These are phyloP conservation scores for Enhydra lutris DNA, from an alignment of 2,113 vertebrate species.

Conservation along the genomic window DNA sequence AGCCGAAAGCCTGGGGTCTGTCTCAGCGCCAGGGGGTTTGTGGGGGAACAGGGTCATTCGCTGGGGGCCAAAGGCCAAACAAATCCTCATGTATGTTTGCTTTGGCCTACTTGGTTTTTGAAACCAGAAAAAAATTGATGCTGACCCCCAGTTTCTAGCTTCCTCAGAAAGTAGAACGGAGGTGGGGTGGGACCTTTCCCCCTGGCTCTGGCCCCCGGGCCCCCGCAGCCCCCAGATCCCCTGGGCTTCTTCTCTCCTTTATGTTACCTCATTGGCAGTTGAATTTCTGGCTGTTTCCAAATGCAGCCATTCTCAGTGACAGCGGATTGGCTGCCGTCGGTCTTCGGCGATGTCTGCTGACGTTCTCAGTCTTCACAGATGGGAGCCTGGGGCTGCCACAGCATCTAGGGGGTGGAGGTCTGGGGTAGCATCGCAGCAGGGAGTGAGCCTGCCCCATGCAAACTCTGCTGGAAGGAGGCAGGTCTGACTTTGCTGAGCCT, in stretches of 20 bases:
- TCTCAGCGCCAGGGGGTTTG: fast-evolving
- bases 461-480: fast-evolving
- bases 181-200: not conserved
- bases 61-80: not conserved
- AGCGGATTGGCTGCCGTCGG: fast-evolving
- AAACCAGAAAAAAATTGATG: not conserved
- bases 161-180: not conserved
- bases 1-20: not conserved
- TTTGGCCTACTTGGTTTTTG: not conserved
- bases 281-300: not conserved
- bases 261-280: fast-evolving
- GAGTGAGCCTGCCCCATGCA: too few species aligned
- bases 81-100: not conserved
- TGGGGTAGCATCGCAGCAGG: not conserved
- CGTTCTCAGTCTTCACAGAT: fast-evolving
- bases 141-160: not conserved
- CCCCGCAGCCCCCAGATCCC: fast-evolving
- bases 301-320: fast-evolving
- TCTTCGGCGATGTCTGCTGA: not conserved
- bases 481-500: not conserved
- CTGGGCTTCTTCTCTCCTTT: not conserved
- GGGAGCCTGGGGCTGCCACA: not conserved
- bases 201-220: too few species aligned
- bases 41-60: fast-evolving
- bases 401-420: not conserved